phyloP scores from a whole-genome alignment of 2,797 vertebrate genomes.

The Knipowitschia caucasica region DNA sequence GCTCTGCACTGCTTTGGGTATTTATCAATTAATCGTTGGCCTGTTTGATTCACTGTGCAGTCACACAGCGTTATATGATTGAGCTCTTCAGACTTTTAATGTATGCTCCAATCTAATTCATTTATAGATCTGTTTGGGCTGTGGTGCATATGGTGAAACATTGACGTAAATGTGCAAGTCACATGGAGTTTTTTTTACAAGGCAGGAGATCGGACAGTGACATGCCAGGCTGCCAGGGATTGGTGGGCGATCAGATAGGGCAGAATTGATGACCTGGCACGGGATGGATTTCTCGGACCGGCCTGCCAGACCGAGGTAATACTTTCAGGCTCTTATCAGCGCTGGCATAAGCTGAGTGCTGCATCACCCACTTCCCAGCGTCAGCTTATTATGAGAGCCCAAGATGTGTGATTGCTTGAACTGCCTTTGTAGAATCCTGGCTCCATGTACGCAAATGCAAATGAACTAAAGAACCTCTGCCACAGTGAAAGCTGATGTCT shows the following conservation, averaged over 20 bases:
- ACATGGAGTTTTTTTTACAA: slow-evolving; percentile 73
- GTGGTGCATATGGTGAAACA: slow-evolving; percentile 10
- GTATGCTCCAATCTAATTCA: slow-evolving; percentile 37
- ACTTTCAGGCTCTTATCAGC: slow-evolving; percentile 79
- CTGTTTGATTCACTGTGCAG: slow-evolving; percentile 59
- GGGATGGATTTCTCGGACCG: slow-evolving; percentile 78
- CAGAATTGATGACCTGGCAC: slow-evolving; percentile 81
- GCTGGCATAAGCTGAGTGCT: slow-evolving; percentile 79
- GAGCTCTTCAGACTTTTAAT: slow-evolving; percentile 42
- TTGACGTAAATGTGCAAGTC: slow-evolving; percentile 74
- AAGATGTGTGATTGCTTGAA: slow-evolving; percentile 76
- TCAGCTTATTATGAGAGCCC: slow-evolving; percentile 78
- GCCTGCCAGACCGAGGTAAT: slow-evolving; percentile 77
- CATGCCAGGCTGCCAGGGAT: slow-evolving; percentile 73
- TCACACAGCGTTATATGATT: slow-evolving; percentile 44
- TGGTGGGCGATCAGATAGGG: slow-evolving; percentile 79
- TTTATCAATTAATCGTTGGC: slow-evolving; percentile 69
- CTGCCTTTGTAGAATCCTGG: slow-evolving; percentile 63
- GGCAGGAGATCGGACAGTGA: slow-evolving; percentile 66
- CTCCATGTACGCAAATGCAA: slow-evolving; percentile 46
- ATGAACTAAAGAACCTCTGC: slow-evolving; percentile 28
- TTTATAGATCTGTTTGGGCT: slow-evolving; percentile 25
- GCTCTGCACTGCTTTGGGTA: slow-evolving; percentile 52
- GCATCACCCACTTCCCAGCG: slow-evolving; percentile 78
- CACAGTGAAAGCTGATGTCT: slow-evolving; percentile 33